Conservation (phyloP, 2,797 vertebrate genomes). For the Diplodus sargus region DNA sequence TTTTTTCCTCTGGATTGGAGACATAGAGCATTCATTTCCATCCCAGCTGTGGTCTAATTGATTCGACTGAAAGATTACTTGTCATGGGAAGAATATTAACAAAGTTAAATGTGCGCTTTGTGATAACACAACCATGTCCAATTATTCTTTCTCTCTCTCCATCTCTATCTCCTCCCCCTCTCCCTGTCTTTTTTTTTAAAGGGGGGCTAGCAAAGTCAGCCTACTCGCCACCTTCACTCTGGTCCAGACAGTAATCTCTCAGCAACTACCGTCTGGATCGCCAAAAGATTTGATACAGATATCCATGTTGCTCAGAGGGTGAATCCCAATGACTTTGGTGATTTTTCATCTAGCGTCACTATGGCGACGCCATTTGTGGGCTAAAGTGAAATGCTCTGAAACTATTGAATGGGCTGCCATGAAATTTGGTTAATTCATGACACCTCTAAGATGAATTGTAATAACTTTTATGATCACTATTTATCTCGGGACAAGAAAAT, state of each 20-base stretch:
- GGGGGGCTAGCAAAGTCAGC: neutral
- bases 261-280: neutral
- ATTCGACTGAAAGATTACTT: slow-evolving; percentile 65
- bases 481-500: neutral
- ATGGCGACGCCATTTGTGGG: neutral
- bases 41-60: slow-evolving; percentile 69
- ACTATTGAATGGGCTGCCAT: neutral
- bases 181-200: neutral
- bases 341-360: neutral
- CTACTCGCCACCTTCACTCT: slow-evolving; percentile 1
- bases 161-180: slow-evolving; percentile 8
- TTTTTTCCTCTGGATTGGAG: slow-evolving; percentile 34
- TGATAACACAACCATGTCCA: slow-evolving; percentile 60
- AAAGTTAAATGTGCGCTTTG: slow-evolving; percentile 57
- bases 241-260: slow-evolving; percentile 12
- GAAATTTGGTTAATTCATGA: neutral
- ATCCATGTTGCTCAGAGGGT: neutral
- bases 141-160: slow-evolving; percentile 7
- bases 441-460: neutral
- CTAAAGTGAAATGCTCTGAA: neutral
- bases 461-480: neutral
- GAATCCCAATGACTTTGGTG: neutral
- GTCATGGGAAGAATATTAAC: slow-evolving; percentile 76
- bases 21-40: slow-evolving; percentile 44
- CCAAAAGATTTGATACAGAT: neutral